phyloP scores from a whole-genome alignment of 2,113 vertebrate species.

The Danionella cerebrum region DNA sequence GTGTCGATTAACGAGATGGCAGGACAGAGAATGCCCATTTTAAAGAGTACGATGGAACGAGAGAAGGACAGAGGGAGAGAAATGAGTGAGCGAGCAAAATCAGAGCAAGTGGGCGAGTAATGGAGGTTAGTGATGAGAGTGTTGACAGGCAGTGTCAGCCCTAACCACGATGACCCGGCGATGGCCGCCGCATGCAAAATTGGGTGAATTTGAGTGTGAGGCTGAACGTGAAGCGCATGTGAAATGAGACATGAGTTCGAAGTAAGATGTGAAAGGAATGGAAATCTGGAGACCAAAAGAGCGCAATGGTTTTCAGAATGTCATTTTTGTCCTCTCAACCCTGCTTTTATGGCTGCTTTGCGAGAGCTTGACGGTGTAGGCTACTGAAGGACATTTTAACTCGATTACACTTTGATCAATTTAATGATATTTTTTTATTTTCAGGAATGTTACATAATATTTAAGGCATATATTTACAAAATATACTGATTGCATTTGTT shows the following conservation, averaged over 20 bases:
- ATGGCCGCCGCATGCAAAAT: slow-evolving; percentile 56
- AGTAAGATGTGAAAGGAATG: slow-evolving; percentile 55
- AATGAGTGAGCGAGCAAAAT: slow-evolving; percentile 22
- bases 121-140: slow-evolving; percentile 65
- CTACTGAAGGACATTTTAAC: slow-evolving; percentile 33
- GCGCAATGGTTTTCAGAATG: slow-evolving; percentile 46
- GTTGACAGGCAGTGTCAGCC: slow-evolving; percentile 67
- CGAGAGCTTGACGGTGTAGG: slow-evolving; percentile 30
- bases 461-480: too few relatives aligned
- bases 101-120: slow-evolving; percentile 62
- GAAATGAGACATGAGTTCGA: slow-evolving; percentile 54
- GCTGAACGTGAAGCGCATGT: slow-evolving; percentile 56
- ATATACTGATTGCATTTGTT: too few relatives aligned
- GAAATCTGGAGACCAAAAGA: slow-evolving; percentile 46
- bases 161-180: slow-evolving; percentile 63
- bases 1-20: slow-evolving; percentile 48
- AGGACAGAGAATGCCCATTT: slow-evolving; percentile 27
- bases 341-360: not conserved
- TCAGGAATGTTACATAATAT: too few relatives aligned
- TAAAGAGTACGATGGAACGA: slow-evolving; percentile 28
- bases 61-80: slow-evolving; percentile 27
- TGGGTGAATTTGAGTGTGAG: slow-evolving; percentile 56
- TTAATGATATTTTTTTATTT: not conserved
- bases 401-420: not conserved
- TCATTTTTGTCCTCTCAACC: slow-evolving; percentile 42